Percentiles rank a stretch among this genome's conserved stretches.
These are phyloP conservation scores for Belgica antarctica DNA, from an alignment of 2,888 invertebrate species.

Conservation along the genomic window DNA sequence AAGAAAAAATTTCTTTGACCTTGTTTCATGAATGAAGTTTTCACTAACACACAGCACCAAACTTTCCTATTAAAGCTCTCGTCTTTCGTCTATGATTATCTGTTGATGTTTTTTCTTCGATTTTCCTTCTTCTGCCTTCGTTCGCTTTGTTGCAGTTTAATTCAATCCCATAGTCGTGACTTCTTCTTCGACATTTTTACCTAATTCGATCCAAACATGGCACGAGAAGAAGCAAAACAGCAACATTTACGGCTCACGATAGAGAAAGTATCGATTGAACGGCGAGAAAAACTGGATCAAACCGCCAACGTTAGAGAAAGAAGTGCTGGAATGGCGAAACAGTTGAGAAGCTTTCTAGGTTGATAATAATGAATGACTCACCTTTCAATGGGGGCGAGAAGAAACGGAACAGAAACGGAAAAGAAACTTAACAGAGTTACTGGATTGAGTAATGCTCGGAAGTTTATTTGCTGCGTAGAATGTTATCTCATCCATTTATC, in stretches of 20 bases:
- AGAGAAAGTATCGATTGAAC: neutral
- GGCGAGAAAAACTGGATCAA: neutral
- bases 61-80: conserved; percentile 33
- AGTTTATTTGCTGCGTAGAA: conserved; percentile 21
- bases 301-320: neutral
- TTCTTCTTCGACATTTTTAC: neutral
- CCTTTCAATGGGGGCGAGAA: neutral
- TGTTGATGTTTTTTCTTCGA: neutral
- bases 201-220: neutral
- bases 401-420: too few relatives aligned
- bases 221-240: neutral
- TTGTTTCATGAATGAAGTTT: conserved; percentile 44
- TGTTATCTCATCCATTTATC: conserved; percentile 15
- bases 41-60: conserved; percentile 21
- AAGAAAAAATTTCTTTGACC: conserved; percentile 42
- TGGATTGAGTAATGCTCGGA: conserved; percentile 6
- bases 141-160: neutral
- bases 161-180: neutral
- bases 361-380: neutral
- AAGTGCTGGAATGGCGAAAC: neutral
- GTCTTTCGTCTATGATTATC: too few relatives aligned
- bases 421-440: neutral
- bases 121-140: neutral
- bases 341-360: conserved; percentile 20
- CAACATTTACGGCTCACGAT: neutral